A percentile compares a stretch with the other conserved stretches of the same genome.
Conservation (phyloP, 2,888 invertebrate species). For the Ecliptopera silaceata region DNA sequence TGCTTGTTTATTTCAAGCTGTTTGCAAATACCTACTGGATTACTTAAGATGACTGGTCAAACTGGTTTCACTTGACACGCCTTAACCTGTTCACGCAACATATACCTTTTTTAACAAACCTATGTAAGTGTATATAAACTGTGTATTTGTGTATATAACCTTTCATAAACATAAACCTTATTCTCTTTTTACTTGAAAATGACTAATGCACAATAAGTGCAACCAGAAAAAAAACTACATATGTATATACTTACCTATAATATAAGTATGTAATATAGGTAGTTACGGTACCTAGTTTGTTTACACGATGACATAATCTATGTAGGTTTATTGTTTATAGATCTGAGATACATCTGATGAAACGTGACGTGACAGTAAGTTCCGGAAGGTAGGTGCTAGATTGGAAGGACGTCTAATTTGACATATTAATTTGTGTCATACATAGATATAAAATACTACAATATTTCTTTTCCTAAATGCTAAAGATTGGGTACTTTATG, state of each 20-base stretch:
- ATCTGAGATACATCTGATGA: not conserved
- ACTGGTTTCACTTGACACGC: slow-evolving; percentile 15
- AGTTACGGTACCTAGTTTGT: slow-evolving; percentile 9
- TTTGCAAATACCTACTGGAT: slow-evolving; percentile 3
- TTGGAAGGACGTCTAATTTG: too few relatives aligned
- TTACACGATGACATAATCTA: slow-evolving; percentile 16
- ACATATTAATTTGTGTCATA: too few relatives aligned
- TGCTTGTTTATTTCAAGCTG: slow-evolving; percentile 4
- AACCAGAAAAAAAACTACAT: too few relatives aligned
- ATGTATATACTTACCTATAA: too few relatives aligned
- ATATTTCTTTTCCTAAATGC: too few relatives aligned
- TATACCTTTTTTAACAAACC: not conserved
- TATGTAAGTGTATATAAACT: too few relatives aligned
- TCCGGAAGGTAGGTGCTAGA: not conserved
- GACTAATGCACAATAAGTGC: too few relatives aligned
- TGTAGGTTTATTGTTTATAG: not conserved
- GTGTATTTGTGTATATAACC: too few relatives aligned
- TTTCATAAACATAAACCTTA: too few relatives aligned
- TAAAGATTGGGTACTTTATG: too few relatives aligned
- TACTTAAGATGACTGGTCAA: slow-evolving; percentile 8
- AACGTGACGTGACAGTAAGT: not conserved
- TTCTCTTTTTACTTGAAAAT: too few relatives aligned
- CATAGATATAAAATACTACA: too few relatives aligned
- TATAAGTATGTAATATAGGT: not conserved
- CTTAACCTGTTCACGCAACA: slow-evolving; percentile 15